phyloP scores from a whole-genome alignment of 2,113 vertebrate genomes.

The Microtus oregoni region DNA sequence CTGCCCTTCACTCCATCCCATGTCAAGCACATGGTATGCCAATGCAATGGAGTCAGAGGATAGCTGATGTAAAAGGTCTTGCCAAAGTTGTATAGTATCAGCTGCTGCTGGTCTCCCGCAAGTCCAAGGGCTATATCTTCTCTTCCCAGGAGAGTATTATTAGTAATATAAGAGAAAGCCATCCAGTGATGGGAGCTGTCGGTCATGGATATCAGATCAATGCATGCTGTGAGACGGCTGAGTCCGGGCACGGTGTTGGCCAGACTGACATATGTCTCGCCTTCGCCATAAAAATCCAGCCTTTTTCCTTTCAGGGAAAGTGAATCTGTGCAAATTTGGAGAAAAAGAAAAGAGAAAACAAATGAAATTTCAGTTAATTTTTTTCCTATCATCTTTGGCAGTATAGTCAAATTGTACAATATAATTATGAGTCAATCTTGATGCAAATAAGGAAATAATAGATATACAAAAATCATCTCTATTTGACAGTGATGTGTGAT shows the following conservation, averaged over 20 bases:
- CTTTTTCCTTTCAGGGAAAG: constrained; percentile 87
- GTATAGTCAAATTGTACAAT: constrained; percentile 46
- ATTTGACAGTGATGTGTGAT: constrained; percentile 51
- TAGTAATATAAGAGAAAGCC: constrained; percentile 88
- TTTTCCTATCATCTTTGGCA: constrained; percentile 39
- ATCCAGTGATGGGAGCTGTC: constrained; percentile 83
- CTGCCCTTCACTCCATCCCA: constrained; percentile 84
- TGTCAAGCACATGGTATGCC: constrained; percentile 88
- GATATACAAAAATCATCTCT: constrained; percentile 57
- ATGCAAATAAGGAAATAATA: constrained; percentile 55
- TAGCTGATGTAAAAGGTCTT: constrained; percentile 45
- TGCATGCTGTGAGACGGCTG: constrained; percentile 87
- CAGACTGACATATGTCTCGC: constrained; percentile 83
- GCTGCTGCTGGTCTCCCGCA: constrained; percentile 62
- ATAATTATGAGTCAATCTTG: constrained; percentile 36
- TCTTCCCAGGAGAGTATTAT: constrained; percentile 61
- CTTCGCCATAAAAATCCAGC: constrained; percentile 77
- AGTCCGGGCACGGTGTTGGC: constrained; percentile 85
- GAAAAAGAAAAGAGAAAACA: constrained; percentile 31
- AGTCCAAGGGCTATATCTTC: constrained; percentile 86
- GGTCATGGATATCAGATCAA: constrained; percentile 79
- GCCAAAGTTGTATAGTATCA: constrained; percentile 87
- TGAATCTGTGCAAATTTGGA: constrained; percentile 72
- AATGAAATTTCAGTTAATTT: constrained; percentile 48
- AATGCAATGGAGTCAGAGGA: constrained; percentile 73